A percentile compares a stretch with the other conserved stretches of the same genome.
Evolutionary conservation across 2,888 invertebrate species (phyloP).

Genomic region (Lamellibrachia columna): DNA sequence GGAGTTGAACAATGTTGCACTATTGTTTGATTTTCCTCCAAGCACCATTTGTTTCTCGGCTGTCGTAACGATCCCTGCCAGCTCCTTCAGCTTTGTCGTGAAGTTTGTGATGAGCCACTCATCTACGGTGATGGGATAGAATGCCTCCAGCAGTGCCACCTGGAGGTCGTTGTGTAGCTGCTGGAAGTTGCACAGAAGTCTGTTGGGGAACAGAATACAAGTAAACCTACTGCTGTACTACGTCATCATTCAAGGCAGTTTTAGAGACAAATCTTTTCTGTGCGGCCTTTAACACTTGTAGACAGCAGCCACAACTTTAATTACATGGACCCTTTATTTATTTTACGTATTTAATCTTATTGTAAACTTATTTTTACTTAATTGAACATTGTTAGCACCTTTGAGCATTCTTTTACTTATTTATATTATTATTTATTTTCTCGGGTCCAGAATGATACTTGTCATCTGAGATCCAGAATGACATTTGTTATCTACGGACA

Average conservation of each 20-base stretch:
- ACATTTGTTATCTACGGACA: no score
- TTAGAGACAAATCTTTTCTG: no score
- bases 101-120: slow-evolving; percentile 37
- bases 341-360: no score
- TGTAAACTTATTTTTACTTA: no score
- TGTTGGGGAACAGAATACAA: not conserved
- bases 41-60: slow-evolving; percentile 27
- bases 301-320: no score
- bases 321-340: no score
- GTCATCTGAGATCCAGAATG: not conserved
- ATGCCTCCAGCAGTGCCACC: slow-evolving; percentile 28
- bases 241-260: no score
- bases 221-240: no score
- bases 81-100: slow-evolving; percentile 26
- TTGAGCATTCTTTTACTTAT: no score
- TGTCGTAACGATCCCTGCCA: slow-evolving; percentile 13
- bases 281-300: no score
- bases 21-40: slow-evolving; percentile 24
- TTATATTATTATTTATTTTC: no score
- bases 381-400: no score
- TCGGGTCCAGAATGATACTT: not conserved
- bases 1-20: slow-evolving; percentile 1
- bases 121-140: slow-evolving; percentile 38
- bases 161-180: slow-evolving; percentile 28
- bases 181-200: slow-evolving; percentile 30